A percentile compares a stretch with the other conserved stretches of the same genome.
Conservation (phyloP, 2,113 vertebrate genomes). For the Neodontobutis hainanensis region DNA sequence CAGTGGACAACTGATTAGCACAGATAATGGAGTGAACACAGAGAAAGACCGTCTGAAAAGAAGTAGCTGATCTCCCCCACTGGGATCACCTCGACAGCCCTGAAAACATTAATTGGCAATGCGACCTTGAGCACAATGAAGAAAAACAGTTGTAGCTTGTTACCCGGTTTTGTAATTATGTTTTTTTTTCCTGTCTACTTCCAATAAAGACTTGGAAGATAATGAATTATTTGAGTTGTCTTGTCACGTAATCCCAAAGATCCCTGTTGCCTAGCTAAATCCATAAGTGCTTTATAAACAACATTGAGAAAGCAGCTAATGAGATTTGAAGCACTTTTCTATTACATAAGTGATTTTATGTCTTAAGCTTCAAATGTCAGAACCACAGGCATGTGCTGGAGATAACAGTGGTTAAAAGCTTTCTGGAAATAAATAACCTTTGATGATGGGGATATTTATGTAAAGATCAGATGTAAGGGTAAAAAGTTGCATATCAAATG, state of each 20-base stretch:
- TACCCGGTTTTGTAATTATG: constrained; percentile 62
- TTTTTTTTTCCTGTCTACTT: constrained; percentile 38
- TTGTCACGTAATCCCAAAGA: constrained; percentile 54
- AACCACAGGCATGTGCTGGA: constrained; percentile 23
- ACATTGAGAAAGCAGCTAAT: constrained; percentile 48
- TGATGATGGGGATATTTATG: constrained; percentile 10
- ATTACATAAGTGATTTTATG: constrained; percentile 45
- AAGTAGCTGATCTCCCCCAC: constrained; percentile 39
- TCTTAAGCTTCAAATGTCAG: constrained; percentile 45
- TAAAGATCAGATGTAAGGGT: background rate
- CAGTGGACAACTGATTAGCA: constrained; percentile 60
- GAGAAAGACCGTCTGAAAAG: constrained; percentile 53
- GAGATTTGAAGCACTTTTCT: constrained; percentile 39
- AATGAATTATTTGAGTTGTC: constrained; percentile 59
- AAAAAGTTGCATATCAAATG: constrained; percentile 1
- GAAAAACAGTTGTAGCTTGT: constrained; percentile 55
- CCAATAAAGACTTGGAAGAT: constrained; percentile 44
- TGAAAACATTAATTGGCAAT: constrained; percentile 62
- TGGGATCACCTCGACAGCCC: constrained; percentile 51
- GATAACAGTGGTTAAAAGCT: constrained; percentile 10
- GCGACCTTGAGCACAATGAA: constrained; percentile 58
- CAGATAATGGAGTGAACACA: constrained; percentile 53
- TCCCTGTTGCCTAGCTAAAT: constrained; percentile 50
- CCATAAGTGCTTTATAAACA: constrained; percentile 59
- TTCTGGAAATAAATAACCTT: constrained; percentile 43